Conservation (phyloP, 2,888 invertebrate species). For the Lepetodrilus schrolli region DNA sequence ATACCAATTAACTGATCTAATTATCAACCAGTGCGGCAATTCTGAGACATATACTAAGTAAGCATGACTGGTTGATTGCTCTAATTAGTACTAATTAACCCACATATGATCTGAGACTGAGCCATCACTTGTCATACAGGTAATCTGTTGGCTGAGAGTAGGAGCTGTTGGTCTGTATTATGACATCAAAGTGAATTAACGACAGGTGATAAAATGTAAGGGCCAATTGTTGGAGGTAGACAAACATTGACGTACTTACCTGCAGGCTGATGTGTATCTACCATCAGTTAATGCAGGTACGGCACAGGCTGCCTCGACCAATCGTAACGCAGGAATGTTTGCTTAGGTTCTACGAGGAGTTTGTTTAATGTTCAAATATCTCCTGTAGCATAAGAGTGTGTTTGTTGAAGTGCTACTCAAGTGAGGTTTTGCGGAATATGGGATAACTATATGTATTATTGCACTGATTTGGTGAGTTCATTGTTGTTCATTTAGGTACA, state of each 20-base stretch:
- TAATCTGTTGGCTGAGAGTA: too few relatives aligned
- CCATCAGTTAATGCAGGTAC: neutral
- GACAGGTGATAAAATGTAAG: constrained; percentile 12
- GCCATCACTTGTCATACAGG: too few relatives aligned
- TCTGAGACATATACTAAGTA: too few relatives aligned
- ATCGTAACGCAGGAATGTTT: constrained; percentile 19
- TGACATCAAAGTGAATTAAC: constrained; percentile 22
- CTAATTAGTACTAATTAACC: too few relatives aligned
- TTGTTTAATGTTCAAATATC: neutral
- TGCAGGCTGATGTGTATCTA: neutral
- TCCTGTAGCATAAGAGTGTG: neutral
- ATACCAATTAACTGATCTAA: neutral
- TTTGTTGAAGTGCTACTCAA: neutral
- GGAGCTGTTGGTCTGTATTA: too few relatives aligned
- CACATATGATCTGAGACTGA: too few relatives aligned
- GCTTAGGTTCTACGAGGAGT: neutral
- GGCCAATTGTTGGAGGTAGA: neutral
- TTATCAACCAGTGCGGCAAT: neutral
- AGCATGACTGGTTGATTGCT: too few relatives aligned
- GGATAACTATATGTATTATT: too few relatives aligned
- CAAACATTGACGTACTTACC: neutral
- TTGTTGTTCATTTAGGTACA: neutral
- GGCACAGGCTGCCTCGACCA: neutral
- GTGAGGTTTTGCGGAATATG: neutral
- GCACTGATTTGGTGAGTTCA: too few relatives aligned